Conservation (phyloP, 2,888 invertebrate species). For the Stenodera caucasica region DNA sequence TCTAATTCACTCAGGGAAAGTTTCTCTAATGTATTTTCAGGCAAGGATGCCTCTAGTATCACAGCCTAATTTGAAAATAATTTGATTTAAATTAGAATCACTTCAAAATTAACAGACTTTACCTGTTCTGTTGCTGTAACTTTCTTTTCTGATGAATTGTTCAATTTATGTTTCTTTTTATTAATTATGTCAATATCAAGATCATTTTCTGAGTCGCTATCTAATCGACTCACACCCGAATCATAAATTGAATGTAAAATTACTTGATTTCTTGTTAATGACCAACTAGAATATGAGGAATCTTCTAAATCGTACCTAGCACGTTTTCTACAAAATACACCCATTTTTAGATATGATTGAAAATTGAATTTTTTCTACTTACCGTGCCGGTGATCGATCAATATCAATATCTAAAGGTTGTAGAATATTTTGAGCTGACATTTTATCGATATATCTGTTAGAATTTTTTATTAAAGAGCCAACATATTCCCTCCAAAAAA, state of each 20-base stretch:
- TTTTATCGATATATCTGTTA: constrained; percentile 10
- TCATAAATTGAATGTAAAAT: constrained; percentile 60
- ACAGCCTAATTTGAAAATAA: constrained; percentile 35
- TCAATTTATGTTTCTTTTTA: constrained; percentile 37
- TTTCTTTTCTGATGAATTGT: neutral
- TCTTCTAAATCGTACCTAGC: constrained; percentile 45
- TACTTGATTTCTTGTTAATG: constrained; percentile 48
- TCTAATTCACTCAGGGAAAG: constrained; percentile 45
- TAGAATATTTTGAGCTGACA: constrained; percentile 40
- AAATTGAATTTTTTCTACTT: constrained; percentile 24
- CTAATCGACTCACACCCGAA: constrained; percentile 64
- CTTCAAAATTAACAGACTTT: constrained; percentile 5
- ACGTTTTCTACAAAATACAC: no score
- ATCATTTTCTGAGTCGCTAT: constrained; percentile 46
- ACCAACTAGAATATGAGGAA: constrained; percentile 41
- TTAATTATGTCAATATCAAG: constrained; percentile 40
- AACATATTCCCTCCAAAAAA: neutral
- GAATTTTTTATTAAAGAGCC: neutral
- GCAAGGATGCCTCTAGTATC: constrained; percentile 46
- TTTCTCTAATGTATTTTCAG: constrained; percentile 47
- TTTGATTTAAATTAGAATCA: neutral
- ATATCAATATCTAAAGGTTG: constrained; percentile 44
- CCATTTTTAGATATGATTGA: constrained; percentile 3
- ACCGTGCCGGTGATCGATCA: constrained; percentile 48
- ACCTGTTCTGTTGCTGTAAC: constrained; percentile 41